Evolutionary conservation across 2,113 vertebrate genomes (phyloP).

Genomic region (Lota lota): DNA sequence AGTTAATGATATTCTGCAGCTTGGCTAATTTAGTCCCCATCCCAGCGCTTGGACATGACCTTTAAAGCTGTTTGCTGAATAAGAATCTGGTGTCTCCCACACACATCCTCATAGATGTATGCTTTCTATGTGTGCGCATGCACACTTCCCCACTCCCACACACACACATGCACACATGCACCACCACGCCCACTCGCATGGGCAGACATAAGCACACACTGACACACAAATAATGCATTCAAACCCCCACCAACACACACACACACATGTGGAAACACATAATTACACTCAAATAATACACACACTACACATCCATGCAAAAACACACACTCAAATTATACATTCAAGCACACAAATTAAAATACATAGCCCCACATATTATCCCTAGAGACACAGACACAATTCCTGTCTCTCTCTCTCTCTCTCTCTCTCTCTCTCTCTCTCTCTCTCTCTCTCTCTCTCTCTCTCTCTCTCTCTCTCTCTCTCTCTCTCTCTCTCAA

Average conservation of each 20-base stretch:
- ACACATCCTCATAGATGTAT: conserved; percentile 2
- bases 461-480: neutral
- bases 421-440: neutral
- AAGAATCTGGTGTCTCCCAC: neutral
- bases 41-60: conserved; percentile 23
- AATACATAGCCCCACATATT: too few species aligned
- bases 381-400: neutral
- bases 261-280: too few species aligned
- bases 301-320: too few species aligned
- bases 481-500: too few species aligned
- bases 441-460: too few species aligned
- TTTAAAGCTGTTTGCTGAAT: conserved; percentile 29
- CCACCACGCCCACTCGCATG: conserved; percentile 17
- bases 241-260: too few species aligned
- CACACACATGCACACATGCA: too few species aligned
- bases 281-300: too few species aligned
- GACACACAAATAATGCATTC: neutral
- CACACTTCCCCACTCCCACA: too few species aligned
- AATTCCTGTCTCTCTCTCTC: neutral
- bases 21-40: conserved; percentile 35
- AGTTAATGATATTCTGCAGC: conserved; percentile 37
- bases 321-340: too few species aligned
- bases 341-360: too few species aligned
- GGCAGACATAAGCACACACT: conserved; percentile 24
- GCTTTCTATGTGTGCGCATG: conserved; percentile 10